Base-by-base conservation (phyloP, 2,888 invertebrate genomes). In the Linyphia triangularis region DNA sequence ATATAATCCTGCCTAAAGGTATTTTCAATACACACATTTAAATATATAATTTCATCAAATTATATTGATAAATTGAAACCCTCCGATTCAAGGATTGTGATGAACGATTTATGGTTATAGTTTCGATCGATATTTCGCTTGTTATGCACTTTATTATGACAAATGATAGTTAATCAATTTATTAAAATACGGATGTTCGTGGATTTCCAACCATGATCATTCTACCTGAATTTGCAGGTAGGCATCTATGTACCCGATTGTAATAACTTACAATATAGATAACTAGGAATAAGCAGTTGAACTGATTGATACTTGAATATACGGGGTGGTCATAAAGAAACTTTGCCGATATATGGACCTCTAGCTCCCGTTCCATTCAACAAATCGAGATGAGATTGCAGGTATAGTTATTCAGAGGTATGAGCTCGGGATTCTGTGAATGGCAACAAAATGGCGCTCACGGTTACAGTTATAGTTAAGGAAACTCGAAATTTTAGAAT, bases 91-190 rank as follows among this genome's bases (percentile, higher is more conserved):
- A 43, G 7, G 43, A 16, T 13, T 43, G 43, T 43, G 16, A 43
- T 43, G 13, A 9, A 43, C 43, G 13, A 43, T 43, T 43, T 43
- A 16, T 43, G 16, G 43, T 43, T 16, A 16, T 16, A 43, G 43
- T 13, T 13, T 33, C 16, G 43, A 43, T 43, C 43, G 16, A 43
- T 43, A 43, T 43, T 63, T 63, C 63, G 24, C 63, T 28, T 24
- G 28, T 28, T 9, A 24, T 28, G 63, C 13, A 63, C 26, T 26
- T 63, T 63, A 63, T 63, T 63, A 28, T 19, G 28, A 63, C 28
- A 28, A 63, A 63, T 63, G 24, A 63, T 28, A 26, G 10, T 63
- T 63, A 63, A 63, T 63, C 63, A 63, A 26, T 63, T 63, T 63
- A 63, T 9, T 22, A 28, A 63, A 63, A 63, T 63, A 63, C 13